Evolutionary conservation across 2,797 vertebrate species (phyloP).

Genomic region (Brachyrhaphis roseni): DNA sequence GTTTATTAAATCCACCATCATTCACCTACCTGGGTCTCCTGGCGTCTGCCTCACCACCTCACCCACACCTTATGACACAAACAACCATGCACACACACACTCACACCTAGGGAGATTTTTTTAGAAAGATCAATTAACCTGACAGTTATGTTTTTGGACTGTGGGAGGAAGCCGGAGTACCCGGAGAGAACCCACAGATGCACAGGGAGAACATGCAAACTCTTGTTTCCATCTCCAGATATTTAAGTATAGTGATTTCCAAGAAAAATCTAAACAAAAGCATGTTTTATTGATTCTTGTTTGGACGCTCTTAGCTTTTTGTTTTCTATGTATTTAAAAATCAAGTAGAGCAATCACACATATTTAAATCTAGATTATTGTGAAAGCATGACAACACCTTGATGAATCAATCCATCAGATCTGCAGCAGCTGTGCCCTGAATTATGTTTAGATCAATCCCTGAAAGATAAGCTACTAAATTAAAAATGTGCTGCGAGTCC

Average conservation of each 20-base stretch:
- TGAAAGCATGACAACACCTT: background rate
- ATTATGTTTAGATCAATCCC: background rate
- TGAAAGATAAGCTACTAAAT: slow-evolving; percentile 19
- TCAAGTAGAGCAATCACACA: background rate
- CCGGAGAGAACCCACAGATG: too few species aligned
- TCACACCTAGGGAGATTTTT: too few species aligned
- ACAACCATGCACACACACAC: too few species aligned
- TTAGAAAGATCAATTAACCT: too few species aligned
- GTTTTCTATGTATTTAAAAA: background rate
- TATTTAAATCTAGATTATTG: background rate
- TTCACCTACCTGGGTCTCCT: too few species aligned
- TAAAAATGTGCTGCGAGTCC: slow-evolving; percentile 25
- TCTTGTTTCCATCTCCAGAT: background rate
- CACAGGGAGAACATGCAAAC: too few species aligned
- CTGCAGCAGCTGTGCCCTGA: slow-evolving; percentile 18
- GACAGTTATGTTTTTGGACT: too few species aligned
- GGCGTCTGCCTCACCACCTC: too few species aligned
- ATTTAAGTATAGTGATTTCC: background rate
- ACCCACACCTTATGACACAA: too few species aligned
- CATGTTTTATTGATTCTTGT: background rate
- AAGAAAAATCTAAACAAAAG: background rate
- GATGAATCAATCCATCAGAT: background rate
- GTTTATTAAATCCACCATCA: too few species aligned
- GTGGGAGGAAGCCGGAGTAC: too few species aligned
- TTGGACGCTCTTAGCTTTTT: background rate